Conservation (phyloP, 2,113 vertebrate genomes). For the Bathybates hornii region DNA sequence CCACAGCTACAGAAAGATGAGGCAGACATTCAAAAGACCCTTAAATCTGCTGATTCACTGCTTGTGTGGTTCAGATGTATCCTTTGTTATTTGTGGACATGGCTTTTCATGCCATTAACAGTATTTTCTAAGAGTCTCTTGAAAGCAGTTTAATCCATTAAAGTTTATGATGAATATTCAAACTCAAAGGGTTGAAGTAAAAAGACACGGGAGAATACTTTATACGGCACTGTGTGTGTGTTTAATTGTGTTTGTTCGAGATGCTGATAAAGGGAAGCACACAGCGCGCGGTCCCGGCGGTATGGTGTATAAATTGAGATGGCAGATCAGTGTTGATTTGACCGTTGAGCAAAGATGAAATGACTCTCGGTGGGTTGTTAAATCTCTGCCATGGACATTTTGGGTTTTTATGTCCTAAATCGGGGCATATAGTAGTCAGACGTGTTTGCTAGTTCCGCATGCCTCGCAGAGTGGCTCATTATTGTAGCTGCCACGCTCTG, state of each 20-base stretch:
- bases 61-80: not conserved
- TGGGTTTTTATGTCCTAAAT: constrained; percentile 1
- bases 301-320: constrained; percentile 19
- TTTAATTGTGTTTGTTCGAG: constrained; percentile 9
- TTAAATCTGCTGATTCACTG: not conserved
- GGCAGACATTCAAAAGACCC: not conserved
- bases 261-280: not conserved
- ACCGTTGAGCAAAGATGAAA: not conserved
- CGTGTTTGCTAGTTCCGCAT: constrained; percentile 3
- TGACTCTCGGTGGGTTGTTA: constrained; percentile 12
- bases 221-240: not conserved
- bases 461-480: constrained; percentile 30
- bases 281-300: not conserved
- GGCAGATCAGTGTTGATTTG: constrained; percentile 31
- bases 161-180: constrained; percentile 49
- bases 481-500: not conserved
- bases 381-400: not conserved
- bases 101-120: not conserved
- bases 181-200: constrained; percentile 11
- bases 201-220: not conserved
- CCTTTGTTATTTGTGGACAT: constrained; percentile 30
- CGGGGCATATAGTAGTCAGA: not conserved
- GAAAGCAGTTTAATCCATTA: constrained; percentile 50
- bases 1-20: not conserved
- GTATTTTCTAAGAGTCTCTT: constrained; percentile 33